Evolutionary conservation across 2,888 invertebrate genomes (phyloP), one percentile per base, ranked within the genome.

Genomic region (Chironomus tentans): DNA sequence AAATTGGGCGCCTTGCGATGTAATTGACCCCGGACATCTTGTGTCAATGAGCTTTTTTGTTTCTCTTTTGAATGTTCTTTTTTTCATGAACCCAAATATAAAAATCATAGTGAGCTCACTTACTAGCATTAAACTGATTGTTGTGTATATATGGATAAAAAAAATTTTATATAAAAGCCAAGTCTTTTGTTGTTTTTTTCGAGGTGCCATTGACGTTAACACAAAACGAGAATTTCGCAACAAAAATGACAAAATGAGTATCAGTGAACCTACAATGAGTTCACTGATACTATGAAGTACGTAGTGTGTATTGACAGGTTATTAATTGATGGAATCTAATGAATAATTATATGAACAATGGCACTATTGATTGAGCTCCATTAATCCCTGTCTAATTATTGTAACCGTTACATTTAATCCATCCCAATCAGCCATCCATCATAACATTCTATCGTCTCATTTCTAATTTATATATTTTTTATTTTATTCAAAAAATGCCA

Each of bases 31-130:
- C 73, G 62, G 68, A 38, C 28, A 46, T 73, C 65, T 65, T 73
- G 21, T 73, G 73, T 73, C 73, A 73, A 73, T 73, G 73, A 73
- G 73, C 73, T 73, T 73, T 72, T 71, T 71, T 62, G 48, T 50
- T 65, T 73, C 18, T 28, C 10, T 61, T 65, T 61, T 69, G 21
- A 46, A 10, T n/a, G 18, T 21, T n/a, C 48, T 70, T 48, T 15
- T 56, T 28, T 15, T n/a, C 46, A n/a, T 22, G 50, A 70, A 48
- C 24, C 56, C 56, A n/a, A n/a, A n/a, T n/a, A n/a, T n/a, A n/a
- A 6, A 38, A 69, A 69, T 38, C 69, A 69, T 15, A 18, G 69
- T 21, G 13, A 46, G 15, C 48, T 48, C 69, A 46, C 21, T 46
- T 28, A 38, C 15, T 68, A 12, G 38, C 68, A 15, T n/a, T 22